Evolutionary conservation across 1,140 invertebrate species (phyloP), one percentile per base, ranked within the genome.

Genomic region (Drosophila seguyi): DNA sequence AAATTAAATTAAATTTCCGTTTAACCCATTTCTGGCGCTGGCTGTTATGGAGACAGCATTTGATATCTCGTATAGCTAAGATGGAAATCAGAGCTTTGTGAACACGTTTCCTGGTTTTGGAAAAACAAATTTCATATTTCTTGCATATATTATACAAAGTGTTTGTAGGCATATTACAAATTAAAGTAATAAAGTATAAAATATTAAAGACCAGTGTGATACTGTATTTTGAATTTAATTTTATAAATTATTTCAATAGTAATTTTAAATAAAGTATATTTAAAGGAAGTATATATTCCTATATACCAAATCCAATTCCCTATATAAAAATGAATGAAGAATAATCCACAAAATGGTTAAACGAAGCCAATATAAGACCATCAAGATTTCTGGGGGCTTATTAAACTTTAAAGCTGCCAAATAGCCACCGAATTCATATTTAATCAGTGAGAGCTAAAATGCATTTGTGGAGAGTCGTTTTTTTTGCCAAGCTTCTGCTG

Each of bases 1-100:
- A 84, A 87, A 84, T 88, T 79, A 84, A 87, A 87, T 87, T 87
- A 84, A 87, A 87, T 87, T 87, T 87, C 84, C 84, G 84, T 74
- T 88, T 78, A 88, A 80, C 42, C 66, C 66, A 48, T 71, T 58
- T 71, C 44, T 50, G 16, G 8, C 10, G 13, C 20, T 27, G 36
- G 4, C 20, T 41, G 45, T 22, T 41, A 31, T 47, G 36, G 25
- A 41, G 65, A 42, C 31, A 36, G 22, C 36, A 31, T 31, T 18
- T n/a, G 25, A 11, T n/a, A 18, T 16, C 34, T 62, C 6, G 8
- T 11, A 13, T 18, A 2, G 14, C 16, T 8, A 31, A 48, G 11
- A 7, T 18, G 42, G 13, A 38, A 29, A n/a, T 16, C 13, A 20
- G 6, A 11, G 18, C 0, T 25, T 3, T 8, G 42, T 13, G 10